A percentile compares a stretch with the other conserved stretches of the same genome.
Evolutionary conservation across 2,888 invertebrate genomes (phyloP).

Genomic region (Sipunculus nudus): DNA sequence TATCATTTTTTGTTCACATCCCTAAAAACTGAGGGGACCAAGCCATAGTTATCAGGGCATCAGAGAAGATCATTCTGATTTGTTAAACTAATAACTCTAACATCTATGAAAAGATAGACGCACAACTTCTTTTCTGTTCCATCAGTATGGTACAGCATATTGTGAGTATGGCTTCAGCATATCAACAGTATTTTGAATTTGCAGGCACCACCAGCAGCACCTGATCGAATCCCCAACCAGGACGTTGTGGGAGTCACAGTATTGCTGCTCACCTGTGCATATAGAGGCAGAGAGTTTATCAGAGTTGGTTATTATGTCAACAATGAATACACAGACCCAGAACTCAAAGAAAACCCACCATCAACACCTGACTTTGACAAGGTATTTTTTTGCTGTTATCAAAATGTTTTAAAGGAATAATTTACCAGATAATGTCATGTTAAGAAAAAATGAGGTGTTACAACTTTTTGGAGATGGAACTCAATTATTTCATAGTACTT

Average conservation of each 20-base stretch:
- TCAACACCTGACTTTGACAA: constrained; percentile 92
- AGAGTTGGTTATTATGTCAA: constrained; percentile 98
- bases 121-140: neutral
- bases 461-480: no score
- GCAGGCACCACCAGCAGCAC: constrained; percentile 94
- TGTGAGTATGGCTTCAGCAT: no score
- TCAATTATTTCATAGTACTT: no score
- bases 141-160: neutral
- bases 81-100: no score
- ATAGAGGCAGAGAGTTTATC: constrained; percentile 89
- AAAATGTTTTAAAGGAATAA: neutral
- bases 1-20: no score
- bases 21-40: no score
- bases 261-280: constrained; percentile 92
- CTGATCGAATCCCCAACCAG: constrained; percentile 89
- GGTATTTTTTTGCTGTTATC: constrained; percentile 68
- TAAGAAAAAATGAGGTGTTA: no score
- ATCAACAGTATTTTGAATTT: constrained; percentile 53
- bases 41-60: no score
- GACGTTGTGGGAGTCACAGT: constrained; percentile 99
- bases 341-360: constrained; percentile 93
- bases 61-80: no score
- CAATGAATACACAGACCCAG: constrained; percentile 93
- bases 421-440: no score
- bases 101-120: no score